Percentiles rank a stretch among this genome's conserved stretches.
Conservation (phyloP, 2,797 vertebrate genomes). For the Sebastes steindachneri region DNA sequence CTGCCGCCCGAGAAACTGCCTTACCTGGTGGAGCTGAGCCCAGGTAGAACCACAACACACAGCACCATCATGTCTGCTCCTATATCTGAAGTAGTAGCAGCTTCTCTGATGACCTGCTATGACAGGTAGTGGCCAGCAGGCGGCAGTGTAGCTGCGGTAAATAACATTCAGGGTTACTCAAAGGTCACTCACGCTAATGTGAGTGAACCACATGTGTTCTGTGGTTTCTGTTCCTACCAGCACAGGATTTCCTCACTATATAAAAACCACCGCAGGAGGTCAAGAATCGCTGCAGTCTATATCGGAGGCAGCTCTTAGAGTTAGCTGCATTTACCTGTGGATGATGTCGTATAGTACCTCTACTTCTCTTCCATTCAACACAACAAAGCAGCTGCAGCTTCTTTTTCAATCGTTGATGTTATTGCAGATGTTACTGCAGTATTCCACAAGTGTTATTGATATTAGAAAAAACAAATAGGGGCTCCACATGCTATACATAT, state of each 20-base stretch:
- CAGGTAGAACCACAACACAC: constrained; percentile 83
- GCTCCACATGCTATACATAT: background rate
- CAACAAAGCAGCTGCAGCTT: background rate
- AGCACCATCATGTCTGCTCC: background rate
- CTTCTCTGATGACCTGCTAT: background rate
- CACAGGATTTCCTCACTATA: constrained; percentile 24
- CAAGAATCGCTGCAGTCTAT: background rate
- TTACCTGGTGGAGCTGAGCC: constrained; percentile 97
- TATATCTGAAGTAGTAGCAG: background rate
- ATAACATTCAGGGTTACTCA: background rate
- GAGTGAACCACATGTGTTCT: constrained; percentile 43
- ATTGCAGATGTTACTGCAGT: background rate
- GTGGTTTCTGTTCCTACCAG: constrained; percentile 30
- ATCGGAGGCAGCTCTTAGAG: background rate
- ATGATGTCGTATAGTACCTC: background rate
- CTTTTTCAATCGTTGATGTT: background rate
- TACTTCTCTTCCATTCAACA: background rate
- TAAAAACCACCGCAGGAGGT: background rate
- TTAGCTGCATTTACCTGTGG: background rate
- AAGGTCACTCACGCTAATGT: constrained; percentile 31
- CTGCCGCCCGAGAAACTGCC: constrained; percentile 94
- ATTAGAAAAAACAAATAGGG: background rate
- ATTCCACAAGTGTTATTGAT: background rate
- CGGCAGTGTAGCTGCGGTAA: constrained; percentile 2
- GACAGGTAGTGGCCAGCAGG: constrained; percentile 25